Evolutionary conservation across 2,113 vertebrate genomes (phyloP), one percentile per base, ranked within the genome.

Genomic region (Desmodus rotundus): DNA sequence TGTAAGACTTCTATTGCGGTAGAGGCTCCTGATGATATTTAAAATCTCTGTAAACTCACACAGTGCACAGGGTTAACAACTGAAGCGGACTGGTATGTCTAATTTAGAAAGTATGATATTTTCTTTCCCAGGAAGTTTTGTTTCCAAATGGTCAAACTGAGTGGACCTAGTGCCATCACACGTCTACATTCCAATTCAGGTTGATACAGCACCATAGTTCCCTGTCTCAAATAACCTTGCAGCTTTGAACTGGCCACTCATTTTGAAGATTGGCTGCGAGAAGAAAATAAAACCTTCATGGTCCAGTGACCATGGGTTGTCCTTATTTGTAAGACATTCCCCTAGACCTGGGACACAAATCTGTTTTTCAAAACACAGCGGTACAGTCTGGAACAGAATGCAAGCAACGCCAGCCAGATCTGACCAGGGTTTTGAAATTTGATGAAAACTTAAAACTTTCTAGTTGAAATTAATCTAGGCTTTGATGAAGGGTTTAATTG

Each of bases 251-350:
- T 52, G 61, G 47, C 73, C 50, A 50, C 72, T 89, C 4, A 0
- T 73, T 93, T 90, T 56, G 80, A 87, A 96, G 89, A 54, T 47
- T 96, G 89, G 20, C 54, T 87, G 83, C 87, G 50, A 94, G 68
- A 89, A 89, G 63, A 92, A 95, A 87, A 94, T 41, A 94, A 95
- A 97, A 87, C 43, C 20, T 87, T 22, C 87, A 43, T 50, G 54
- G n/a, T 91, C 96, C 95, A 78, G 20, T 77, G 41, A 67, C 68
- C 47, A 43, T 38, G 72, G 22, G 3, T 56, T 68, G 28, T 81
- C n/a, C 61, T 73, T 52, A 70, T 67, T 87, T 94, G 50, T 52
- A 70, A 36, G 12, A 50, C 50, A 8, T 36, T 70, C 80, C 50
- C 47, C 84, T 87, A 61, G 56, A 24, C 22, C 63, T n/a, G 24